phyloP scores from a whole-genome alignment of 2,888 invertebrate species.

The Acanthosepion pharaonis region DNA sequence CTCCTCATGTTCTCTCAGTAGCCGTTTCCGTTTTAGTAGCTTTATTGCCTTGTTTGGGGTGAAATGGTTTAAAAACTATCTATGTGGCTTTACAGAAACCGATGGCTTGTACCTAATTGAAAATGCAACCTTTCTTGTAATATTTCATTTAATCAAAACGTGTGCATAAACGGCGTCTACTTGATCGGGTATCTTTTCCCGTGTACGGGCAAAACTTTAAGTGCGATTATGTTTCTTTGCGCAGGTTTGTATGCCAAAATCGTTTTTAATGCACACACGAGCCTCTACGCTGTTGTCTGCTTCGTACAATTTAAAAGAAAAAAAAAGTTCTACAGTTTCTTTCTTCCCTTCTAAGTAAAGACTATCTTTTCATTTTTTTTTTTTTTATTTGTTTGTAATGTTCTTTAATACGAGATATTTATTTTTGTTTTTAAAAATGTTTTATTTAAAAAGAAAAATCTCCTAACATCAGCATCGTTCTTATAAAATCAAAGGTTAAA shows the following conservation, averaged over 20 bases:
- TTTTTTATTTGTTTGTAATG: not conserved
- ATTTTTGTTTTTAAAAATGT: not conserved
- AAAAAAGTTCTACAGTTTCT: not conserved
- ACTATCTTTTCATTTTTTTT: not conserved
- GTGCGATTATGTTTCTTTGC: not conserved
- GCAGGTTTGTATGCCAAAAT: not conserved
- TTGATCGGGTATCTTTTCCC: not conserved
- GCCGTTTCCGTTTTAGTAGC: no score
- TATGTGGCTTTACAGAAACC: no score
- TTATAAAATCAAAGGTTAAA: not conserved
- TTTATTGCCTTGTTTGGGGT: no score
- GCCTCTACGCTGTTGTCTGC: not conserved
- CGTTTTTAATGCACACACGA: not conserved
- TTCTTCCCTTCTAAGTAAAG: not conserved
- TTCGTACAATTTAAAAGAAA: not conserved
- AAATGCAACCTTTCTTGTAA: not conserved
- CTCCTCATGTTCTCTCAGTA: no score
- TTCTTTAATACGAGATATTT: no score
- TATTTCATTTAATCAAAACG: not conserved
- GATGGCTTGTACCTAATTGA: not conserved
- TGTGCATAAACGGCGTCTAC: not conserved
- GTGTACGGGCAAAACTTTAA: not conserved
- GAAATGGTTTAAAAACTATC: no score
- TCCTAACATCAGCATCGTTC: not conserved
- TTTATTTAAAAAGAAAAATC: not conserved